Percentiles rank a stretch among this genome's conserved stretches.
These are phyloP conservation scores for Brachyhypopomus occidentalis DNA, from an alignment of 2,113 vertebrate genomes.

Conservation along the genomic window DNA sequence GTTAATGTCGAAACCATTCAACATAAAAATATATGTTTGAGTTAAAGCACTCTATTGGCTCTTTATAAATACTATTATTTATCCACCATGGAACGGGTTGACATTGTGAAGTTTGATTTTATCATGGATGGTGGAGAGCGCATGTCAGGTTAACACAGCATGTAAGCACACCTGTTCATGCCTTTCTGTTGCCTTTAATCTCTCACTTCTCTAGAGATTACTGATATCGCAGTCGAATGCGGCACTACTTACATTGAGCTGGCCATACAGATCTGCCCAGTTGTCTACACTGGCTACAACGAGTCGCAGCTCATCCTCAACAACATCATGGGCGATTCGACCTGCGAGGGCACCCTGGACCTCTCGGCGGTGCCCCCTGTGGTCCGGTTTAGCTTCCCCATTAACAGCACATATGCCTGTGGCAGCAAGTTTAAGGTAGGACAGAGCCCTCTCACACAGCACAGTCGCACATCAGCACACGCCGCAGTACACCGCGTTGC, in stretches of 20 bases:
- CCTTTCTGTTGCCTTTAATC: background rate
- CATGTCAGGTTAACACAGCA: background rate
- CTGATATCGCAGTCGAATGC: slow-evolving; percentile 68
- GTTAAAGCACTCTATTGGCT: too few species aligned
- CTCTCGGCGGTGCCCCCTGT: slow-evolving; percentile 54
- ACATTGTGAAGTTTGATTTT: too few species aligned
- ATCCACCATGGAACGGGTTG: too few species aligned
- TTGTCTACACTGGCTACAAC: slow-evolving; percentile 70
- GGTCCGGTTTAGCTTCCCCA: slow-evolving; percentile 64
- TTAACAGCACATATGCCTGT: slow-evolving; percentile 64
- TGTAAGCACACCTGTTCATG: background rate
- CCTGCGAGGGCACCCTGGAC: slow-evolving; percentile 64
- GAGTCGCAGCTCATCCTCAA: slow-evolving; percentile 68
- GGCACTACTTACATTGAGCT: slow-evolving; percentile 65
- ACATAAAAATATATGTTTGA: too few species aligned
- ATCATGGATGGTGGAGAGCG: too few species aligned
- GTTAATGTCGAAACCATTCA: too few species aligned
- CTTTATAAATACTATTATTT: too few species aligned
- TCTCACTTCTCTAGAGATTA: slow-evolving; percentile 56
- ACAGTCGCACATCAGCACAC: background rate
- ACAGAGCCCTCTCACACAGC: background rate
- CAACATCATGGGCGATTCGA: slow-evolving; percentile 33
- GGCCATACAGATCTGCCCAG: slow-evolving; percentile 68
- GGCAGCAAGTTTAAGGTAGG: slow-evolving; percentile 68
- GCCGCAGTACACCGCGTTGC: background rate